A percentile compares a stretch with the other conserved stretches of the same genome.
These are phyloP conservation scores for Adelognathus sp. DNA, from an alignment of 2,888 invertebrate species.

Conservation along the genomic window DNA sequence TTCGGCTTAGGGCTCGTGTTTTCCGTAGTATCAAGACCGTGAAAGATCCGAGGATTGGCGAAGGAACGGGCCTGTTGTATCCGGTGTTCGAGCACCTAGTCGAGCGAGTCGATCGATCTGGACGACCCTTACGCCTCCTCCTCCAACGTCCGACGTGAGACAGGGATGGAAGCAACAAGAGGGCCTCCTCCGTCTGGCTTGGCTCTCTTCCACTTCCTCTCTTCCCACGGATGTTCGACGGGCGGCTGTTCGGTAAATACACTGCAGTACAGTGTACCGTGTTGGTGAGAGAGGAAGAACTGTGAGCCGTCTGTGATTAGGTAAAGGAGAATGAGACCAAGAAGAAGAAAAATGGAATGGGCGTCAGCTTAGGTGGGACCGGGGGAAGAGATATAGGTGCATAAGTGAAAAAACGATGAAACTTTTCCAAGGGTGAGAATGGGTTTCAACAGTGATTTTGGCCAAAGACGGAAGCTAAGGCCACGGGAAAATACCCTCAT, in stretches of 20 bases:
- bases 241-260: constrained; percentile 13
- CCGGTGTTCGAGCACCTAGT: constrained; percentile 59
- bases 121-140: constrained; percentile 25
- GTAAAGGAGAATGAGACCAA: constrained; percentile 15
- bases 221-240: constrained; percentile 32
- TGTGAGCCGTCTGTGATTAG: constrained; percentile 32
- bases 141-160: constrained; percentile 38
- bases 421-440: constrained; percentile 29
- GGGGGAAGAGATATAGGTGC: not conserved
- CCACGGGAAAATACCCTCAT: constrained; percentile 1
- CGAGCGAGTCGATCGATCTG: constrained; percentile 59
- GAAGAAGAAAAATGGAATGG: not conserved
- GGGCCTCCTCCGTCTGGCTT: constrained; percentile 36
- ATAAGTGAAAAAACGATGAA: not conserved
- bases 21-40: constrained; percentile 36
- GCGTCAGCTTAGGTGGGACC: not conserved
- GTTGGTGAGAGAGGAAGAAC: constrained; percentile 1
- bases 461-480: not conserved
- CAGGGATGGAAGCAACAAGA: constrained; percentile 47
- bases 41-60: constrained; percentile 38
- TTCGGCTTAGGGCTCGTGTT: not conserved
- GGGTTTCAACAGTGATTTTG: constrained; percentile 45
- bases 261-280: not conserved
- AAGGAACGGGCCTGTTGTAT: constrained; percentile 45
- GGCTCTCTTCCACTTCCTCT: constrained; percentile 22